Conservation (phyloP, 2,888 invertebrate species). For the Epinotia demarniana region DNA sequence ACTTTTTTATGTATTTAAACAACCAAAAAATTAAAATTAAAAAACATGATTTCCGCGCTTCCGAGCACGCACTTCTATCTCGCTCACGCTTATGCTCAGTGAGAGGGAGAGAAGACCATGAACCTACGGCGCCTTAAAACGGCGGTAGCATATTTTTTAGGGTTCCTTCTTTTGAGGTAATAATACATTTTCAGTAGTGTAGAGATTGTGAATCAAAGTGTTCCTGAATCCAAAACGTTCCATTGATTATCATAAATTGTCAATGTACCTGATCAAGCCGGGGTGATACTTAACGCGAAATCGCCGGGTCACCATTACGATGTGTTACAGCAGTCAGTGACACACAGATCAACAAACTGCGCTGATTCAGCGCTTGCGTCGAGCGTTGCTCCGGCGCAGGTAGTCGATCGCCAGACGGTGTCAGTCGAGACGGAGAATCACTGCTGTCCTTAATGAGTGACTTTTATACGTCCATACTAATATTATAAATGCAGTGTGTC, state of each 20-base stretch:
- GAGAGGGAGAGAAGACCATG: no score
- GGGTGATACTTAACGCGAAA: not conserved
- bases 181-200: no score
- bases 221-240: not conserved
- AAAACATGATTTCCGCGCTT: no score
- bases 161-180: no score
- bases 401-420: not conserved
- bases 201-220: not conserved
- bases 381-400: slow-evolving; percentile 24
- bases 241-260: not conserved
- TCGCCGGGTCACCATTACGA: slow-evolving; percentile 32
- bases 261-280: not conserved
- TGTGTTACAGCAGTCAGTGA: slow-evolving; percentile 39
- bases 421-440: not conserved
- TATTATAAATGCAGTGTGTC: no score
- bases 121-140: no score
- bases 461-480: not conserved
- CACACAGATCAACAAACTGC: slow-evolving; percentile 39
- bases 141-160: no score
- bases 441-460: not conserved
- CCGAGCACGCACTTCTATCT: no score
- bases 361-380: slow-evolving; percentile 32
- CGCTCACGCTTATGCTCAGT: no score
- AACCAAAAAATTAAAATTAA: no score
- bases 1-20: no score